Base-by-base conservation (phyloP, 2,113 vertebrate species). In the Lynx canadensis region DNA sequence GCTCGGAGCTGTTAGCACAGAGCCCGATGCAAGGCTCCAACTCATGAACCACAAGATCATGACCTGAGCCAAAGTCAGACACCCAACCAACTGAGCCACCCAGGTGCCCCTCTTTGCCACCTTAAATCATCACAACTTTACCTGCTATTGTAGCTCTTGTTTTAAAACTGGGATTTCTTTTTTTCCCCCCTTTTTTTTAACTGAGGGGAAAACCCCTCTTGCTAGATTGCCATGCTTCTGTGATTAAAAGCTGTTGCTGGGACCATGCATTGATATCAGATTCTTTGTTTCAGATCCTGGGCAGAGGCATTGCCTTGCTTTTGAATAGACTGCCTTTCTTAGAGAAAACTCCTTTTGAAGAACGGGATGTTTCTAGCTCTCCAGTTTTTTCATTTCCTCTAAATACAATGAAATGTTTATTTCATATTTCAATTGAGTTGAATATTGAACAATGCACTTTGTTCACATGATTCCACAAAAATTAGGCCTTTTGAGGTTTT, bases 321-420 rank as follows among this genome's bases (percentile, higher is more conserved):
- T 89, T 73, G 60, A 89, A 55, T 29, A 94, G 63, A 89, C 29
- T 25, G 15, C 1, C 25, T 16, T 68, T 97, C 12, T 91, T 92
- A 13, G 16, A 69, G 68, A 83, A 80, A 41, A 68, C 31, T 68
- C 15, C 14, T 5, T 96, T 93, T 93, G 82, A 94, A 79, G 52
- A 95, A 79, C 9, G 38, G 38, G 23, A 29, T 38, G 12, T 95
- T 96, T 74, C 55, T 33, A 89, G 15, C 7, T 89, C 60, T 68
- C 52, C 14, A 25, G n/a, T 48, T 19, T 85, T 95, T 91, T 94
- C 48, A 83, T 63, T 92, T 95, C 57, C 23, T 96, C 33, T 73
- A 73, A 93, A 79, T 96, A 91, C 6, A 73, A 29, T 68, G 57
- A 63, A 11, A 76, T 96, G 91, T 93, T 96, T 41, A 91, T 94